Evolutionary conservation across 2,888 invertebrate genomes (phyloP), one percentile per base, ranked within the genome.

Genomic region (Prosopocoilus inquinatus): DNA sequence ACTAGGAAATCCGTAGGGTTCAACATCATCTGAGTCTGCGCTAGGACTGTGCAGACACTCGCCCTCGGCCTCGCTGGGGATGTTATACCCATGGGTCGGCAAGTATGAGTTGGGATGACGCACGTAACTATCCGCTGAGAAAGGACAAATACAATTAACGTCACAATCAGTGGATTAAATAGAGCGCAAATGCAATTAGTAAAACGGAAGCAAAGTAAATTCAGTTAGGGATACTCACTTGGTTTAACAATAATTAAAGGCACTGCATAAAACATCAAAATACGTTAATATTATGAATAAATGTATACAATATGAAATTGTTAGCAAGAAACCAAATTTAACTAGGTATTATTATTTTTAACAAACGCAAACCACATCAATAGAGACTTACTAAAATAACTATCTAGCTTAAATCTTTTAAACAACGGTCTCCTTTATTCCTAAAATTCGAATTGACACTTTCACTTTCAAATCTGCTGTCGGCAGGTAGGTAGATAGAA

Each of bases 81-180:
- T 85, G 71, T 85, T 86, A 75, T 87, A 86, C 50, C 73, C 74
- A 65, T 78, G 78, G 59, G 81, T 79, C 51, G 90, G 90, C 70
- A 92, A 82, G 80, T 92, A 93, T 67, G 88, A 85, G 78, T 93
- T 90, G 55, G 90, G 91, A 81, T 92, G 91, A 68, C 89, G 83
- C 70, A 90, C 81, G 78, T 91, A 91, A 71, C 86, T 85, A 68
- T 88, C 86, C 57, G 74, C 75, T 75, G 60, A 47, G 45, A 8
- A 41, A 41, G 5, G 15, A n/a, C 13, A 41, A 38, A 38, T 5
- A 38, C 12, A 41, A 28, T 28, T 16, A 41, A n/a, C 41, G 1
- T 13, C 41, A 13, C 13, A 36, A 41, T 46, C 45, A 54, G 57
- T 55, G 20, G 28, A 33, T 33, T 34, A 47, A 15, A 33, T 9